A percentile compares a stretch with the other conserved stretches of the same genome.
These are phyloP conservation scores for Mormyrus iriodes DNA, from an alignment of 2,113 vertebrate genomes.

Conservation along the genomic window DNA sequence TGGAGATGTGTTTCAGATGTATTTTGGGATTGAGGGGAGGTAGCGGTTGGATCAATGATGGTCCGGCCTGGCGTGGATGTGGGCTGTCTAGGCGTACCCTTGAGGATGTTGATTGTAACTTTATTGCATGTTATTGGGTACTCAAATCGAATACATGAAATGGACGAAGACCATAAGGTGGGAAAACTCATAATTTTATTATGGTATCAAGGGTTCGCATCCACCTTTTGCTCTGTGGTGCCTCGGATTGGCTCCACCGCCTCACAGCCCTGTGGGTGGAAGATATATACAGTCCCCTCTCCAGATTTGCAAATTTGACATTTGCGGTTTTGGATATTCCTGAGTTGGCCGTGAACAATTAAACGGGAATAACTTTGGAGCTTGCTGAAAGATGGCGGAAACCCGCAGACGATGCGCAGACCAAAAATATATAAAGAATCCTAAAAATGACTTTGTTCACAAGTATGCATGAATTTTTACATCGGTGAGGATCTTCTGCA, in stretches of 20 bases:
- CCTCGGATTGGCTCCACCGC: neutral
- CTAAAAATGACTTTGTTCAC: neutral
- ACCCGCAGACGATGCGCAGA: neutral
- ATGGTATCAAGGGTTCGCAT: neutral
- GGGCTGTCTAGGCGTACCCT: too few relatives aligned
- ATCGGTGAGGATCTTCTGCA: neutral
- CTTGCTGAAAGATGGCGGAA: neutral
- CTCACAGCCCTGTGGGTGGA: neutral
- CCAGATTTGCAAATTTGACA: neutral
- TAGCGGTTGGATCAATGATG: constrained; percentile 25
- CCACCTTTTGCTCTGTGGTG: neutral
- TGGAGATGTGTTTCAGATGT: constrained; percentile 81
- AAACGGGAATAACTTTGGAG: neutral
- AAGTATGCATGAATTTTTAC: neutral
- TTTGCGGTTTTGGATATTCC: neutral
- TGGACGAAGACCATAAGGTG: neutral
- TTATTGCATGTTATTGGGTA: neutral
- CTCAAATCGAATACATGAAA: neutral
- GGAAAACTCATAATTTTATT: neutral
- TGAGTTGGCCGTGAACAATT: neutral
- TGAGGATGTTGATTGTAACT: too few relatives aligned
- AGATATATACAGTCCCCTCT: neutral
- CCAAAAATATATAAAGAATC: neutral
- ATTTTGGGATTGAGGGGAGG: constrained; percentile 67
- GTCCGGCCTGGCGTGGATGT: neutral